Evolutionary conservation across 2,797 vertebrate species (phyloP), one percentile per base, ranked within the genome.

Genomic region (Anableps anableps): DNA sequence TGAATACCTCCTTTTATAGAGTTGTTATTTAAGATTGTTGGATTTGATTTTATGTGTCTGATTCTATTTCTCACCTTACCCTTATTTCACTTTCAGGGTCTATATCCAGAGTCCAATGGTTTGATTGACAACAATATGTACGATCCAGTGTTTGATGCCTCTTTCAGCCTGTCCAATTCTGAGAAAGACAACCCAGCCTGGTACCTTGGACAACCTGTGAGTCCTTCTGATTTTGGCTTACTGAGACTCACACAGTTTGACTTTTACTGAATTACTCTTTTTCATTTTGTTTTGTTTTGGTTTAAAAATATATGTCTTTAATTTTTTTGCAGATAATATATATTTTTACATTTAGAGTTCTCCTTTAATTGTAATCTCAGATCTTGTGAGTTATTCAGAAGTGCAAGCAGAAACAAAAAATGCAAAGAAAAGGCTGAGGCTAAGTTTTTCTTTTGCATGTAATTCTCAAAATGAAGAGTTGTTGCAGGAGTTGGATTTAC

Each of bases 51-150:
- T 5, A 26, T 9, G 2, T 66, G 3, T 66, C 26, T 75, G 13
- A 62, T 38, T 1, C 23, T 60, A 11, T 31, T 21, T 23, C 36
- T 66, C 36, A 29, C 8, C 7, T 16, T 41, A 9, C 21, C 1
- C 23, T 55, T 4, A n/a, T 14, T 58, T 19, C 17, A 47, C 36
- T 10, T 23, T 77, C 81, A 96, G 96, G 96, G 96, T 76, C 81
- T 97, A 31, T 97, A 96, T 53, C 89, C 95, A 1, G 96, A 97
- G 80, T 96, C 96, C 14, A 96, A 96, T 3, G 96, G 96, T 21
- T 76, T 97, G 81, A 93, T 97, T 51, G 96, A 96, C 76, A 97
- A 97, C 90, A 76, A 0, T 23, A 97, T 97, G 96, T 96, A 95
- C 0, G 96, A 97, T 76, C 96, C 96, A 0, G 92, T 86, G 76